Evolutionary conservation across 2,888 invertebrate species (phyloP).

Genomic region (Nipponacmea schrenckii): DNA sequence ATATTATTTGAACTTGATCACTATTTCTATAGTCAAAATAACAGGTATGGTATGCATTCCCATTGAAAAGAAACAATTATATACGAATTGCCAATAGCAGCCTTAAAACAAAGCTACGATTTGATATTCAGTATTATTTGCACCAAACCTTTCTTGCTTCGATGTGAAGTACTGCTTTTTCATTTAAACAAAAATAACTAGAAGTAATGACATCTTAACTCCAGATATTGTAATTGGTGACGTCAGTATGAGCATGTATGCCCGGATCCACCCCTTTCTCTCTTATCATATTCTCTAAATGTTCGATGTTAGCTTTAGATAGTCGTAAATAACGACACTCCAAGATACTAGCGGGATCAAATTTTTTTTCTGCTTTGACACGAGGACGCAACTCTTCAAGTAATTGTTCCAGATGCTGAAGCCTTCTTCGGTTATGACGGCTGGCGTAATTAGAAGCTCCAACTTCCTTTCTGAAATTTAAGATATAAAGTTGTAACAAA

Average conservation of each 20-base stretch:
- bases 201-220: background rate
- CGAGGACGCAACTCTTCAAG: slow-evolving; percentile 31
- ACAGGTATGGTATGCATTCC: too few relatives aligned
- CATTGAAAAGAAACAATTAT: too few relatives aligned
- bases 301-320: slow-evolving; percentile 43
- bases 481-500: background rate
- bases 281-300: slow-evolving; percentile 42
- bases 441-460: slow-evolving; percentile 13
- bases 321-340: slow-evolving; percentile 50
- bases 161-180: too few relatives aligned
- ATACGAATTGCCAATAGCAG: too few relatives aligned
- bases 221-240: slow-evolving; percentile 38
- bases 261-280: slow-evolving; percentile 44
- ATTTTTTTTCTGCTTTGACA: slow-evolving; percentile 11
- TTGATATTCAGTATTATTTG: too few relatives aligned
- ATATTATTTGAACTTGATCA: too few relatives aligned
- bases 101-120: too few relatives aligned
- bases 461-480: background rate
- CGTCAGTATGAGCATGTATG: slow-evolving; percentile 49
- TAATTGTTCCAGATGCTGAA: slow-evolving; percentile 39
- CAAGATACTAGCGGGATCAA: slow-evolving; percentile 39
- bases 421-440: slow-evolving; percentile 38
- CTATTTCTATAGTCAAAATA: too few relatives aligned
- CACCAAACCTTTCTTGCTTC: too few relatives aligned
- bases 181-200: too few relatives aligned